phyloP scores from a whole-genome alignment of 2,888 invertebrate genomes.

The Pantelozetes paolii region DNA sequence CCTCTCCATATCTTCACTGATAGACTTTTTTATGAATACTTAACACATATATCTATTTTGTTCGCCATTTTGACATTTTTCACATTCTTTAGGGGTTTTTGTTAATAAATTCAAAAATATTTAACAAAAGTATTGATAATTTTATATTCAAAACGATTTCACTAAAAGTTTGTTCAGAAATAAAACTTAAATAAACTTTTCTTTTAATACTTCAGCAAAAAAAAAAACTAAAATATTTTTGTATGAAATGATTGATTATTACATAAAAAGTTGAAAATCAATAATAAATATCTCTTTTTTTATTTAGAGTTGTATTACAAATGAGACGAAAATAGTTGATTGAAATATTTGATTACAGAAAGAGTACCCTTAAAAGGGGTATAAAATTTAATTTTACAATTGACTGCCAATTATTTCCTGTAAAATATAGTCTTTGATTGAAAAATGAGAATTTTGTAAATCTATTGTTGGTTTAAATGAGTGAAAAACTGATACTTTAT shows the following conservation, averaged over 20 bases:
- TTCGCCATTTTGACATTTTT: constrained; percentile 16
- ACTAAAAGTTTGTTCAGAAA: background rate
- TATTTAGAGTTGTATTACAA: background rate
- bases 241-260: background rate
- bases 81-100: background rate
- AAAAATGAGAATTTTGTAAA: background rate
- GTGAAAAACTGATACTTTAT: background rate
- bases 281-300: background rate
- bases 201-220: background rate
- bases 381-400: background rate
- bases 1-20: background rate
- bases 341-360: background rate
- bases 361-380: no score
- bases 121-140: background rate
- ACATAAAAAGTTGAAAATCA: background rate
- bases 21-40: background rate
- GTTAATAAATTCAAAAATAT: no score
- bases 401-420: constrained; percentile 3
- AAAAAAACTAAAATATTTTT: background rate
- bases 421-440: background rate
- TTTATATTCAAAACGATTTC: background rate
- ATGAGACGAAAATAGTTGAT: background rate
- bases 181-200: background rate
- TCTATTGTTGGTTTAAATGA: no score
- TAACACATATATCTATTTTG: background rate